phyloP scores from a whole-genome alignment of 2,797 vertebrate species.

The Lacerta agilis region DNA sequence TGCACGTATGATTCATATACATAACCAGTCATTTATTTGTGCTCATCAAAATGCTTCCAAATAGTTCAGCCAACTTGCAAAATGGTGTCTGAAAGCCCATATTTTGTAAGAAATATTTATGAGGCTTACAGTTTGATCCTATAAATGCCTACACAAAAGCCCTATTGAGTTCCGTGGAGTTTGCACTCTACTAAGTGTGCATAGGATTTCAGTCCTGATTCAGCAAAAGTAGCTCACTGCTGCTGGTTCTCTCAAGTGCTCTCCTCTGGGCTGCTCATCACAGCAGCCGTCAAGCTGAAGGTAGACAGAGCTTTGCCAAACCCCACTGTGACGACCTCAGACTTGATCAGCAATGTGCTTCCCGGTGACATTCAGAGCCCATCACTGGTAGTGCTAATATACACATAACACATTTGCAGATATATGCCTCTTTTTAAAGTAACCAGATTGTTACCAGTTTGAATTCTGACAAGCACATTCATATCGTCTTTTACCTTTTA shows the following conservation, averaged over 20 bases:
- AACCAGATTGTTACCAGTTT: slow-evolving; percentile 24
- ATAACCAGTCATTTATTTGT: not conserved
- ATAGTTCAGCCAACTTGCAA: not conserved
- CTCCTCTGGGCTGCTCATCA: not conserved
- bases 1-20: not conserved
- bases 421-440: not conserved
- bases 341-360: not conserved
- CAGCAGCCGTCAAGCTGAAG: not conserved
- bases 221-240: not conserved
- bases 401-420: not conserved
- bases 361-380: not conserved
- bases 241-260: not conserved
- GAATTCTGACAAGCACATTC: not conserved
- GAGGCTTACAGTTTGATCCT: not conserved
- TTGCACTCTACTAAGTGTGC: not conserved
- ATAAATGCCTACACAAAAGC: not conserved
- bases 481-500: slow-evolving; percentile 10
- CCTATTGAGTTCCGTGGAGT: not conserved
- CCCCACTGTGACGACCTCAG: not conserved
- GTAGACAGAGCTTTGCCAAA: not conserved
- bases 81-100: not conserved
- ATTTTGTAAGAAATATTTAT: not conserved
- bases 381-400: not conserved
- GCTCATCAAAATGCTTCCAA: slow-evolving; percentile 7
- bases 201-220: not conserved